Conservation (phyloP, 2,113 vertebrate species). For the Epinephelus cyanopodus region DNA sequence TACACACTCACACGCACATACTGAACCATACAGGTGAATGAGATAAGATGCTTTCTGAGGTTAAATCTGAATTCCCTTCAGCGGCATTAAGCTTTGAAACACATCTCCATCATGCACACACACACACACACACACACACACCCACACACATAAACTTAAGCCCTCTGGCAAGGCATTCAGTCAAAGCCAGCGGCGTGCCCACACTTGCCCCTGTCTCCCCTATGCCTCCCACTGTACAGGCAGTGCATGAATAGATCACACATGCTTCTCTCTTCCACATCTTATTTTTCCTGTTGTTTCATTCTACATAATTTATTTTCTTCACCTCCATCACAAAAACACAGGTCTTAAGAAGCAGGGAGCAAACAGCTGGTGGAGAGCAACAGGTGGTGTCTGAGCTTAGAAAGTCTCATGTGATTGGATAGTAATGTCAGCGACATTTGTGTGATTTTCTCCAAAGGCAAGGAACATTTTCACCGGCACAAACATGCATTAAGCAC, state of each 20-base stretch:
- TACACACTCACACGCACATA: not conserved
- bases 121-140: conserved; percentile 22
- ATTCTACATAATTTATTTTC: not conserved
- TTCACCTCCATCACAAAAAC: not conserved
- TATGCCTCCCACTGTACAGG: conserved; percentile 53
- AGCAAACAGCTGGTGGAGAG: not conserved
- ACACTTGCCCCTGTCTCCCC: conserved; percentile 71
- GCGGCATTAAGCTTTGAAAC: conserved; percentile 29
- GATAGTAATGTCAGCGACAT: not conserved
- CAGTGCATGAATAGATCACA: conserved; percentile 59
- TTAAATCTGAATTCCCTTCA: conserved; percentile 29
- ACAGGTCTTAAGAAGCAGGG: not conserved
- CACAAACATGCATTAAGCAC: conserved; percentile 26
- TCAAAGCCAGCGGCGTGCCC: conserved; percentile 73
- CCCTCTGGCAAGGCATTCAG: conserved; percentile 73
- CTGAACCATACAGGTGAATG: conserved; percentile 36
- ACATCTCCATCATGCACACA: conserved; percentile 8
- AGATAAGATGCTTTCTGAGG: conserved; percentile 55
- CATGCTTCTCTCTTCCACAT: conserved; percentile 51
- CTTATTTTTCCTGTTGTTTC: conserved; percentile 15
- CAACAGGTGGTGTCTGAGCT: not conserved
- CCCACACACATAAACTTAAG: conserved; percentile 59
- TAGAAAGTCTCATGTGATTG: not conserved
- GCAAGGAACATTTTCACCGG: conserved; percentile 13
- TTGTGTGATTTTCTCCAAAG: not conserved